Conservation (phyloP, 2,797 vertebrate species). For the Acipenser transmontanus region DNA sequence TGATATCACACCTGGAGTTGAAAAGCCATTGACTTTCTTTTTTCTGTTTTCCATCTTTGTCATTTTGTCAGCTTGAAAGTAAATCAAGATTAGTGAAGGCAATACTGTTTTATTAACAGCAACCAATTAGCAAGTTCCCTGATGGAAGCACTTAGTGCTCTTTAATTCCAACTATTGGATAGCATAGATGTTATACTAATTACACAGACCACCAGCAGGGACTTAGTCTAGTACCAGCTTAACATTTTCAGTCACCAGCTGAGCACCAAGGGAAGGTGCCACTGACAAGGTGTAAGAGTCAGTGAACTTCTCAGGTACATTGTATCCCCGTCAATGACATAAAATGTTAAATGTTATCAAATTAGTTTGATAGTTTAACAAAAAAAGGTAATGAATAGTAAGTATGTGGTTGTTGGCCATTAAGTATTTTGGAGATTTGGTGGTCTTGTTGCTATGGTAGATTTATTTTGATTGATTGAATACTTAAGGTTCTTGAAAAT, state of each 20-base stretch:
- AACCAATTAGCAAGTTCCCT: constrained; percentile 43
- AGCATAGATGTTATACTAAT: constrained; percentile 30
- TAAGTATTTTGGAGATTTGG: too few species aligned
- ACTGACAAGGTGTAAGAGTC: constrained; percentile 28
- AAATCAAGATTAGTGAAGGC: constrained; percentile 56
- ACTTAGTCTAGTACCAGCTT: constrained; percentile 21
- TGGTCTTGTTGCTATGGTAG: too few species aligned
- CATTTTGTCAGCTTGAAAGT: constrained; percentile 45
- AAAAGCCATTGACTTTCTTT: constrained; percentile 18
- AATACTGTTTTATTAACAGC: constrained; percentile 51
- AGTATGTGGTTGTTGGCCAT: too few species aligned
- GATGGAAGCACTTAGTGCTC: constrained; percentile 38
- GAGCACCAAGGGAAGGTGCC: constrained; percentile 28
- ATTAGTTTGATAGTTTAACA: too few species aligned
- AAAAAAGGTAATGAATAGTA: too few species aligned
- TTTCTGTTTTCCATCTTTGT: constrained; percentile 25
- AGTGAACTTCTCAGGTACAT: neutral
- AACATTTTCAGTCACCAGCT: constrained; percentile 36
- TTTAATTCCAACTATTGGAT: constrained; percentile 49
- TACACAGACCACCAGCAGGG: constrained; percentile 28
- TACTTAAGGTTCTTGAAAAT: too few species aligned
- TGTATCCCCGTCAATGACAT: neutral
- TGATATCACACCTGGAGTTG: neutral
- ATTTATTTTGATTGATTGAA: too few species aligned
- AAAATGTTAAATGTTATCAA: too few species aligned